Evolutionary conservation across 1,140 invertebrate species (phyloP), one percentile per base, ranked within the genome.

Genomic region (Habropoda laboriosa): DNA sequence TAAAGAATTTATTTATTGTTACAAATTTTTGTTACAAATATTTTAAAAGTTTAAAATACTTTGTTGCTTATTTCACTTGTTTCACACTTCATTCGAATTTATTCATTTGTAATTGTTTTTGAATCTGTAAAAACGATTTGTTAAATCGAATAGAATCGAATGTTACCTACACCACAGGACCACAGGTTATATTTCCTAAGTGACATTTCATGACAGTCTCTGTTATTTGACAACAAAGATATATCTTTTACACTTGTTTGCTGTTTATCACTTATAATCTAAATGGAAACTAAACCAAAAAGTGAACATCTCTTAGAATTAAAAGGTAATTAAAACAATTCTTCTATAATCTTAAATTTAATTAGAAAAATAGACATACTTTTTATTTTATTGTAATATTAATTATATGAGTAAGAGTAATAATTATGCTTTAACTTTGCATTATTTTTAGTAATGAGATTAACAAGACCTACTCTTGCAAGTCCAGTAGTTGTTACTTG

Each of bases 381-480:
- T 27, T 18, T 67, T 40, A 24, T 60, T 72, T 18, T 53, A 30
- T 49, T 73, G 18, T 55, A 38, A 35, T 7, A 12, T 12, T 61
- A 30, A 47, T n/a, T n/a, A n/a, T n/a, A n/a, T n/a, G 27, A 24
- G 35, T 61, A 24, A 58, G 30, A n/a, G n/a, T 57, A 74, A 60
- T 40, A 40, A 27, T n/a, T 45, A 70, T 64, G 24, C 57, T 45
- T 61, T 70, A 24, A 42, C 60, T 21, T 57, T 30, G 2, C 6
- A 60, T 80, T 86, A 64, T 87, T 83, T 94, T 93, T 86, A 98
- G 98, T 99, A n/a, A 98, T 99, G 97, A 94, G 98, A 81, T 93
- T 99, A 61, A 98, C 98, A 32, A 95, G 97, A 87, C 98, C 98
- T 21, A 96, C 96, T 42, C 94, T 99, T 79, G 95, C 96, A 77